Evolutionary conservation across 2,797 vertebrate genomes (phyloP), one percentile per base, ranked within the genome.

Genomic region (Selene dorsalis): DNA sequence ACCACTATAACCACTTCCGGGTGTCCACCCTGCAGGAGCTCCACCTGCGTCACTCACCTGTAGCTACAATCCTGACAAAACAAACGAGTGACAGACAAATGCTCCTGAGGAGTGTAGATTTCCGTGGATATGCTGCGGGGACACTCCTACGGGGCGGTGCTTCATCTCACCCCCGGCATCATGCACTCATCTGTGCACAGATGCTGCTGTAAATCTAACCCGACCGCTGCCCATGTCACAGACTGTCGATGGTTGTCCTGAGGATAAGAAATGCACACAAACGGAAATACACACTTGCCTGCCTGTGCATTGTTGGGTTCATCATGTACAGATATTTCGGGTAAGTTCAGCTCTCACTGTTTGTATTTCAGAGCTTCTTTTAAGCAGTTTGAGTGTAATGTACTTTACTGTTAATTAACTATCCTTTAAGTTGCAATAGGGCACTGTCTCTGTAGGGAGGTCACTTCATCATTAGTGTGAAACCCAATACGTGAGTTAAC

Each of bases 291-390:
- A 85, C 73, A 35, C 78, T 95, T 22, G 68, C 94, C 43, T 91
- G 92, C 58, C 60, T 95, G 60, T 93, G 91, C 82, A 75, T 95
- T 47, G 71, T 83, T 55, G 90, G 87, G 26, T 69, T 94, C 72
- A 57, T 95, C 56, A 79, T 92, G 74, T 95, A 94, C 90, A 91
- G 88, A 79, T 93, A 91, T 64, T 45, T 93, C 2, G 38, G 93
- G 95, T 95, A 55, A 93, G 94, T 84, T 75, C 48, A 80, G 82
- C 84, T 45, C 4, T 57, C 2, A n/a, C 2, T 59, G 0, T 20
- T 35, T 77, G 30, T 52, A 56, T 3, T 32, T 24, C 32, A 30
- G 18, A 66, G 12, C 4, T 48, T 5, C 13, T 65, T 2, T 39
- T 47, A 52, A 55, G 20, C 14, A 63, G 24, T 45, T 53, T 63